phyloP scores from a whole-genome alignment of 1,140 invertebrate genomes.

The Drosophila rhopaloa region DNA sequence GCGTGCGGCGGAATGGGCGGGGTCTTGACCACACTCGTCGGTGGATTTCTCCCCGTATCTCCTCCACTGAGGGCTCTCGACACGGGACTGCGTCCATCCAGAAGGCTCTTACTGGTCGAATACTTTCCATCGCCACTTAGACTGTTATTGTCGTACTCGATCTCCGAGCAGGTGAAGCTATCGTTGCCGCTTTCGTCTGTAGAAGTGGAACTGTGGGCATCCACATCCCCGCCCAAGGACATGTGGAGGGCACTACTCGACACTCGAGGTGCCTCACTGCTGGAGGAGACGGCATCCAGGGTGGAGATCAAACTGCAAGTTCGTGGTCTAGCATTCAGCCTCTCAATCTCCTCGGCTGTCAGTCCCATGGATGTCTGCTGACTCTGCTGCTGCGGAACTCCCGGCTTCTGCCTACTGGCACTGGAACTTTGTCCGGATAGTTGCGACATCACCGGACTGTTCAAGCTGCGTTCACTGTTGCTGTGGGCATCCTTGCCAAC shows the following conservation, averaged over 20 bases:
- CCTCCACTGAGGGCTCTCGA: slow-evolving; percentile 87
- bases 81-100: slow-evolving; percentile 87
- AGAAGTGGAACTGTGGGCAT: slow-evolving; percentile 92
- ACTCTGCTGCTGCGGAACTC: slow-evolving; percentile 87
- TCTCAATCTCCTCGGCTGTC: slow-evolving; percentile 96
- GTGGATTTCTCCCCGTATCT: slow-evolving; percentile 83
- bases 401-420: slow-evolving; percentile 88
- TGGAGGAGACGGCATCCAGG: slow-evolving; percentile 95
- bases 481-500: slow-evolving; percentile 93
- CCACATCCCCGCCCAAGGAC: slow-evolving; percentile 87
- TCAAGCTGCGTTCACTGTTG: slow-evolving; percentile 95
- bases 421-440: slow-evolving; percentile 93
- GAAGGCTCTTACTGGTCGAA: slow-evolving; percentile 89
- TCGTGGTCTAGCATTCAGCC: slow-evolving; percentile 93
- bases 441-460: slow-evolving; percentile 96
- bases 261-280: slow-evolving; percentile 92
- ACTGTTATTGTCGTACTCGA: slow-evolving; percentile 97
- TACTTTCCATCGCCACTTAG: slow-evolving; percentile 91
- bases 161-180: slow-evolving; percentile 98
- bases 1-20: slow-evolving; percentile 89
- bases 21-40: slow-evolving; percentile 78
- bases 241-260: slow-evolving; percentile 88
- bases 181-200: slow-evolving; percentile 98
- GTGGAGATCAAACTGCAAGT: slow-evolving; percentile 96
- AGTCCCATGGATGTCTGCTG: slow-evolving; percentile 90